Evolutionary conservation across 2,113 vertebrate genomes (phyloP).

Genomic region (Aythya baeri): DNA sequence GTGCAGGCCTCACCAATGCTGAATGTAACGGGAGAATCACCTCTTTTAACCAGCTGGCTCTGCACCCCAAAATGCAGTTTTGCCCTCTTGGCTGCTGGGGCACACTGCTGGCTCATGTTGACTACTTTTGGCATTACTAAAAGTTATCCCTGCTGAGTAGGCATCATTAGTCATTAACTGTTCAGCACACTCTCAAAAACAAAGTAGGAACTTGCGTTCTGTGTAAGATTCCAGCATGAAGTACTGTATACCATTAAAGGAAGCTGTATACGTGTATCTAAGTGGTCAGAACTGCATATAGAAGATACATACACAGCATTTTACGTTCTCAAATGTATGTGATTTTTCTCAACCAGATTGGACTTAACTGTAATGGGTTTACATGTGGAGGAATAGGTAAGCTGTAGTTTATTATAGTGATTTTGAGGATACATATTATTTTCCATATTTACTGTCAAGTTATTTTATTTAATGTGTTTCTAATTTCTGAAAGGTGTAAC

Average conservation of each 20-base stretch:
- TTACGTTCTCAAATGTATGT: not conserved
- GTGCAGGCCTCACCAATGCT: not conserved
- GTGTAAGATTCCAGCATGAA: not conserved
- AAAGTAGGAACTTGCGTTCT: not conserved
- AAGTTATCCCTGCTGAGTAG: not conserved
- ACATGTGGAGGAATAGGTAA: not conserved
- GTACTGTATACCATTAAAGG: not conserved
- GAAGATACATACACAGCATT: not conserved
- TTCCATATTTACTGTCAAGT: not conserved
- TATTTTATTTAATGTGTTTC: not conserved
- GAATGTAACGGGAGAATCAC: not conserved
- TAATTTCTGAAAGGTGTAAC: constrained; percentile 81
- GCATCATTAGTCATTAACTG: not conserved
- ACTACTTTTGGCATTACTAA: not conserved
- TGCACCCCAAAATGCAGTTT: not conserved
- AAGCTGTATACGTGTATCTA: not conserved
- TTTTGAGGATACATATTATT: not conserved
- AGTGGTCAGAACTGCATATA: not conserved
- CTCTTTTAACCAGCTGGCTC: not conserved
- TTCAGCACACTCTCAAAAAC: not conserved
- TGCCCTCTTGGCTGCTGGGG: not conserved
- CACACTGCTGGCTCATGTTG: not conserved
- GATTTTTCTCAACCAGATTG: not conserved
- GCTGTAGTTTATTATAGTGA: not conserved
- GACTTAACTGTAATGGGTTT: not conserved